Evolutionary conservation across 2,113 vertebrate species (phyloP).

Genomic region (Ictalurus furcatus): DNA sequence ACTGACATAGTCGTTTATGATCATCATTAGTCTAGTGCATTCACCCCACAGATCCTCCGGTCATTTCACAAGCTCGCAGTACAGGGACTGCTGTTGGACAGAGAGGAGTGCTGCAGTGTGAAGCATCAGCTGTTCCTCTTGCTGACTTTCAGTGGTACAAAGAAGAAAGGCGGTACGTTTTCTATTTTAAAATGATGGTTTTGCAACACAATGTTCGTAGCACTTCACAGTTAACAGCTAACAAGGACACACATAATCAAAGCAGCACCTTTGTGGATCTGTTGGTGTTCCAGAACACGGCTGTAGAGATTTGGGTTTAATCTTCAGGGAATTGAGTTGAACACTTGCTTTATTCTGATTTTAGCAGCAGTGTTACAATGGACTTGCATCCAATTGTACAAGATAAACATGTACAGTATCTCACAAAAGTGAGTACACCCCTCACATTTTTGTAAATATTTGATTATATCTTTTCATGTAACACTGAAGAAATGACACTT

Average conservation of each 20-base stretch:
- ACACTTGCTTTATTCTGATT: neutral
- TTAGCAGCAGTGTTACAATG: neutral
- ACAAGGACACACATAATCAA: constrained; percentile 10
- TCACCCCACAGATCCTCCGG: constrained; percentile 82
- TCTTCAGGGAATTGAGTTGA: constrained; percentile 14
- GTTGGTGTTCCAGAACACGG: constrained; percentile 2
- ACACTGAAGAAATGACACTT: no score
- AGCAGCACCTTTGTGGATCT: constrained; percentile 7
- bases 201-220: neutral
- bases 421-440: no score
- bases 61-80: constrained; percentile 87
- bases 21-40: constrained; percentile 42
- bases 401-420: neutral
- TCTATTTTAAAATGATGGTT: constrained; percentile 1
- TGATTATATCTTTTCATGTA: no score
- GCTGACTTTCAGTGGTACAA: constrained; percentile 98
- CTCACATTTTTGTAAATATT: no score
- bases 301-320: constrained; percentile 14
- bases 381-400: neutral
- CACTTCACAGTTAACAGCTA: neutral
- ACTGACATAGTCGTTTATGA: constrained; percentile 35
- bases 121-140: constrained; percentile 88
- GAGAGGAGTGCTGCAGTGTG: constrained; percentile 90
- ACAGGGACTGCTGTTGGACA: constrained; percentile 87
- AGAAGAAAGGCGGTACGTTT: constrained; percentile 88